These are phyloP conservation scores for Potorous gilbertii DNA, from an alignment of 2,797 vertebrate genomes.

Conservation along the genomic window DNA sequence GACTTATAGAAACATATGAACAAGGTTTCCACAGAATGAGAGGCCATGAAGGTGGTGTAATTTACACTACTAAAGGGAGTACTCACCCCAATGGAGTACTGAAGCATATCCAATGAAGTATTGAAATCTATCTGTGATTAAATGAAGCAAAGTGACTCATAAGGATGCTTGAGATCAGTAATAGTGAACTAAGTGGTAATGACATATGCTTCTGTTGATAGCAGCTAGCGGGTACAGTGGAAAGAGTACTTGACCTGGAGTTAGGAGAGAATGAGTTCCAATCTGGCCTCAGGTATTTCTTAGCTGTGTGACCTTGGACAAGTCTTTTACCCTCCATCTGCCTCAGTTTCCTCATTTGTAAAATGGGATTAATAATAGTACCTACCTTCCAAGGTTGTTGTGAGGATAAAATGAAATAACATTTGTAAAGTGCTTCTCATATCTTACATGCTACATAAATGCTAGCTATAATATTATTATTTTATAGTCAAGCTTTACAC, in stretches of 20 bases:
- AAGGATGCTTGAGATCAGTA: background rate
- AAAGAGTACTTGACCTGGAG: background rate
- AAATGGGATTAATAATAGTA: too few relatives aligned
- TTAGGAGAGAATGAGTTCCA: background rate
- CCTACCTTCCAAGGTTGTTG: too few relatives aligned
- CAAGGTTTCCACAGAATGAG: background rate
- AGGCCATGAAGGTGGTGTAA: background rate
- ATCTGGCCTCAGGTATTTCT: too few relatives aligned
- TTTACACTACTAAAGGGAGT: background rate
- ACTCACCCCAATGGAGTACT: background rate
- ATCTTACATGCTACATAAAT: too few relatives aligned
- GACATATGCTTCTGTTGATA: background rate
- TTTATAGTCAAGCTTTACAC: background rate
- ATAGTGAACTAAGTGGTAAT: background rate
- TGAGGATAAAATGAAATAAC: too few relatives aligned
- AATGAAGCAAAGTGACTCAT: background rate
- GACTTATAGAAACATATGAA: background rate
- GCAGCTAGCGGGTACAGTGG: background rate
- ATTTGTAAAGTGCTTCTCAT: too few relatives aligned
- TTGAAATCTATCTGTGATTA: background rate
- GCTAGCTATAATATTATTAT: too few relatives aligned
- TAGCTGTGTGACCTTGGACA: too few relatives aligned
- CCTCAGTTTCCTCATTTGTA: too few relatives aligned
- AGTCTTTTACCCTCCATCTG: too few relatives aligned
- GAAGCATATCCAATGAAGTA: background rate